Base-by-base conservation (phyloP, 1,140 invertebrate genomes). In the Asbolus verrucosus region DNA sequence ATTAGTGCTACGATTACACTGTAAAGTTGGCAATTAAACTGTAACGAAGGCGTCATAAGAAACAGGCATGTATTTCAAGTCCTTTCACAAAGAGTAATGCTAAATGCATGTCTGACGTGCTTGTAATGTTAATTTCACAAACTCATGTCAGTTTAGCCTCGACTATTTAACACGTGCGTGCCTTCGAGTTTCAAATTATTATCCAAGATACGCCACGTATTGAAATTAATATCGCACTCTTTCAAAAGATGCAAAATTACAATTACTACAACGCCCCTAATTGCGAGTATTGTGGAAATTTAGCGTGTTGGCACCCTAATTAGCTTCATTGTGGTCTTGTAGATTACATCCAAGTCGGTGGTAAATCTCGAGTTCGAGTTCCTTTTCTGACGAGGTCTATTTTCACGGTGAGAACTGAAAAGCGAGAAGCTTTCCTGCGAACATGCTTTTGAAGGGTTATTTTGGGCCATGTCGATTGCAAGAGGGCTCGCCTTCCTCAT, bases 111-210 rank as follows among this genome's bases (percentile, higher is more conserved):
- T 27, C 21, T 54, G 27, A 54, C 46, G 46, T 54, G 46, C 46
- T 27, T 16, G 46, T 27, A 54, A 54, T 54, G 46, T 54, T 54
- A 54, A 54, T 54, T 46, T 54, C 2, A 27, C 46, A 27, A 54
- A 54, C 27, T 54, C 46, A 54, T 27, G 46, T 54, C 21, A 27
- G 46, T 21, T 54, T 5, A 54, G 19, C 46, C 46, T 21, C n/a
- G 41, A 54, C 19, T 27, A 54, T 54, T 54, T 46, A 46, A 46
- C 46, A 54, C 46, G 46, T 54, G 46, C 46, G 21, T 54, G 46
- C 46, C 18, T 54, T 27, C 21, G 11, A 54, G 27, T 21, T 54
- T 21, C 46, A n/a, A n/a, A n/a, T n/a, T n/a, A n/a, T n/a, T n/a
- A n/a, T n/a, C n/a, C n/a, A n/a, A n/a, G n/a, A n/a, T n/a, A n/a